These are phyloP conservation scores for Eupsilia transversa DNA, from an alignment of 2,888 invertebrate species.

Conservation along the genomic window DNA sequence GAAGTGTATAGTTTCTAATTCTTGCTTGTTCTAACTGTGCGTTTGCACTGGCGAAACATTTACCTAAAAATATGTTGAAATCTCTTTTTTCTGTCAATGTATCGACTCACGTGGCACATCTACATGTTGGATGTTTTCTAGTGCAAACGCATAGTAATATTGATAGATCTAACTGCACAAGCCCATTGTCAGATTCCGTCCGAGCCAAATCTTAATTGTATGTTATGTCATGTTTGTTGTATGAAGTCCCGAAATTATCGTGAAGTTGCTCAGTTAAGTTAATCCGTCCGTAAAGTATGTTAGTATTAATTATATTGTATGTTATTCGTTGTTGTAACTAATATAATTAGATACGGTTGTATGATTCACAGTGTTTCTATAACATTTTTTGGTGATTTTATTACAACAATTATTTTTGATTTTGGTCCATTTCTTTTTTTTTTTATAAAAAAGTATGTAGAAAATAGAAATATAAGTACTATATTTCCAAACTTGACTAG, in stretches of 20 bases:
- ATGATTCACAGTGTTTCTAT: slow-evolving; percentile 88
- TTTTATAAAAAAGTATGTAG: slow-evolving; percentile 72
- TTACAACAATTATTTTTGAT: slow-evolving; percentile 79
- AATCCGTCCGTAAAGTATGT: slow-evolving; percentile 62
- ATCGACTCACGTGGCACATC: no score
- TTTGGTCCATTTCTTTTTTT: slow-evolving; percentile 73
- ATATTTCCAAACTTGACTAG: slow-evolving; percentile 68
- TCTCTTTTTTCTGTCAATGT: no score
- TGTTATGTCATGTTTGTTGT: slow-evolving; percentile 50
- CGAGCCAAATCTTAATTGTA: slow-evolving; percentile 53
- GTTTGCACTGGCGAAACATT: no score
- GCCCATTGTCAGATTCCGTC: slow-evolving; percentile 37
- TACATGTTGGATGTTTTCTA: no score
- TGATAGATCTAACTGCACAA: slow-evolving; percentile 43
- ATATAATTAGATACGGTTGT: slow-evolving; percentile 85
- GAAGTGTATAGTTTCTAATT: slow-evolving; percentile 3
- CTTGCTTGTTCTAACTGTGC: slow-evolving; percentile 1
- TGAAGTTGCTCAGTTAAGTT: slow-evolving; percentile 74
- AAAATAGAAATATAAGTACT: slow-evolving; percentile 72
- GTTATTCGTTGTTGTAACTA: slow-evolving; percentile 77
- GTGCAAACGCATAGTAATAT: no score
- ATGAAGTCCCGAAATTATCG: slow-evolving; percentile 70
- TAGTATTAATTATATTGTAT: slow-evolving; percentile 69
- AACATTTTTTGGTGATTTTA: slow-evolving; percentile 81
- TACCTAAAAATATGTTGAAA: no score